Evolutionary conservation across 2,888 invertebrate genomes (phyloP).

Genomic region (Resseliella maxima): DNA sequence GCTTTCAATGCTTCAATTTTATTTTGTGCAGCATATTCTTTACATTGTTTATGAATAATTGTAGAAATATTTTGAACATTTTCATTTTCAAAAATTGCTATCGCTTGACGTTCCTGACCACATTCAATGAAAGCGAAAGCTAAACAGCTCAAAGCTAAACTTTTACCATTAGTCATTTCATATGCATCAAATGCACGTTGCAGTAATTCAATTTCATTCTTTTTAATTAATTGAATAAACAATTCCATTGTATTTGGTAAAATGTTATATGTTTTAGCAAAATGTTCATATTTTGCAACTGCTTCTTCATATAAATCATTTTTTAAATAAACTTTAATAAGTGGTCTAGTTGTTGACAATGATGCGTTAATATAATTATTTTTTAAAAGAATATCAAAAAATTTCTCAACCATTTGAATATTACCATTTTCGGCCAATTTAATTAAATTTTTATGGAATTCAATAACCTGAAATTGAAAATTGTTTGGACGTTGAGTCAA

Average conservation of each 20-base stretch:
- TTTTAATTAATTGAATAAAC: not conserved
- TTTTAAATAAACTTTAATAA: not conserved
- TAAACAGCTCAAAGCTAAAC: not conserved
- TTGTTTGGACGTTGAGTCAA: not conserved
- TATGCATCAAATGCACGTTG: not conserved
- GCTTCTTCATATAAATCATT: not conserved
- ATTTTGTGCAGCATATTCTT: not conserved
- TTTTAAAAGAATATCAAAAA: not conserved
- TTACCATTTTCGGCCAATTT: not conserved
- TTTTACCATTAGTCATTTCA: not conserved
- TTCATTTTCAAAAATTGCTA: slow-evolving; percentile 2
- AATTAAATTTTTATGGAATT: not conserved
- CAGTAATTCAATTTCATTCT: not conserved
- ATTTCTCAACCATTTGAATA: not conserved
- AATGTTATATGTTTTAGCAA: not conserved
- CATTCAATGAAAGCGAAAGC: not conserved
- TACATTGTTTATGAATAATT: not conserved
- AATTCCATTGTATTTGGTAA: not conserved
- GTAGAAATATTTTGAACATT: not conserved
- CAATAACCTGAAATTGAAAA: not conserved
- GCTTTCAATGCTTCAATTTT: not conserved
- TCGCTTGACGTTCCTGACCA: not conserved
- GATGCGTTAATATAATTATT: not conserved
- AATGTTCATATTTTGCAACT: not conserved
- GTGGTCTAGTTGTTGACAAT: not conserved